Base-by-base conservation (phyloP, 2,797 vertebrate genomes). In the Prunella strophiata region DNA sequence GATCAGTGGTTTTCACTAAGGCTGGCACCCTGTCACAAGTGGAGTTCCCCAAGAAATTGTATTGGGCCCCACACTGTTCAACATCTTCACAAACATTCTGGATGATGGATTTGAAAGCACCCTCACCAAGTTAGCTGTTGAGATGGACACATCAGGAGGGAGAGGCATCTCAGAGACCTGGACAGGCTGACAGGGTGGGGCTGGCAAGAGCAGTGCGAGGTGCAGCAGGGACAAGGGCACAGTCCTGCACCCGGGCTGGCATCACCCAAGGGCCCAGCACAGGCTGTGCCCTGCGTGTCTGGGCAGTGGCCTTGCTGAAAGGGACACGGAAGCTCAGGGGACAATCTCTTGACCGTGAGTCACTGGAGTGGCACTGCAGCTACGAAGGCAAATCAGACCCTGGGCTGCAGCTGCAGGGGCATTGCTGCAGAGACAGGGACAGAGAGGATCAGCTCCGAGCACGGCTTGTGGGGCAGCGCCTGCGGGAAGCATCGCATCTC, bases 321-420 rank as follows among this genome's bases (percentile, higher is more conserved):
- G 45, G 45, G 43, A 48, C 34, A 16, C 5, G 1, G 10, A 16
- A 27, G 36, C 2, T 21, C 57, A 62, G 36, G 36, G 47, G n/a
- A 51, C 47, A 38, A 2, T 25, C 27, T 7, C n/a, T 5, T 9
- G 19, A 21, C 21, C 8, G 2, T 2, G 3, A 47, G 26, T 15
- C 55, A 38, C 55, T 15, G n/a, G 16, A 16, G 52, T 38, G 43
- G 36, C 55, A 15, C 34, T 23, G 42, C 54, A 30, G 54, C 52
- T 11, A 34, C 0, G 0, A 13, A 30, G 43, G 27, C 16, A 48
- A 16, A 25, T 11, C 20, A 30, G 34, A 30, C 3, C 42, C 71
- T 30, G 71, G n/a, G 42, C 26, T 20, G 55, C 55, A 74, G 55
- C 21, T 59, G 55, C 72, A 19, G 43, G 71, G 43, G 16, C n/a